A percentile compares a stretch with the other conserved stretches of the same genome.
phyloP scores from a whole-genome alignment of 2,113 vertebrate genomes.

The Corythaeola cristata region DNA sequence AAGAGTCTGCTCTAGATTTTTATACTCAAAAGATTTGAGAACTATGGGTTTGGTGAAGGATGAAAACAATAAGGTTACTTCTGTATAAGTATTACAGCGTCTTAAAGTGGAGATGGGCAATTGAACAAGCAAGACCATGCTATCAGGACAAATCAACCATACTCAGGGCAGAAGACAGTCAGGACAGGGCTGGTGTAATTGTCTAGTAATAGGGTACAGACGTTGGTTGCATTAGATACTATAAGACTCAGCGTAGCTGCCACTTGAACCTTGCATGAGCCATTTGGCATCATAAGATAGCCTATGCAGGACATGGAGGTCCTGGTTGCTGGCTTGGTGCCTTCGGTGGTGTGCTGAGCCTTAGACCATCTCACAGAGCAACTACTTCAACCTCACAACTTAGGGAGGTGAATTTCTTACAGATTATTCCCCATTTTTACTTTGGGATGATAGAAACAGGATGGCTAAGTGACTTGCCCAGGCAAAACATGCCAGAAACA shows the following conservation, averaged over 20 bases:
- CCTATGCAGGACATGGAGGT: neutral
- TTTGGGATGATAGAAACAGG: neutral
- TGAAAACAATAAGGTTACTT: neutral
- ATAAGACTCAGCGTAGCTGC: neutral
- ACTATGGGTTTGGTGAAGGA: neutral
- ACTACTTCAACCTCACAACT: neutral
- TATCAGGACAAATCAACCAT: neutral
- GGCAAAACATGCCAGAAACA: neutral
- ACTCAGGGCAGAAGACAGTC: neutral
- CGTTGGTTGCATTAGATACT: neutral
- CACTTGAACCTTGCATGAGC: neutral
- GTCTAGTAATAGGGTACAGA: neutral
- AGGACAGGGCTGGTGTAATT: neutral
- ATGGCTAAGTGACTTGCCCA: neutral
- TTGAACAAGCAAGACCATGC: neutral
- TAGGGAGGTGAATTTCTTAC: neutral
- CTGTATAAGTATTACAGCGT: neutral
- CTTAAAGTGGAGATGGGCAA: neutral
- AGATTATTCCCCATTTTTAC: neutral
- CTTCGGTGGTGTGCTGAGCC: neutral
- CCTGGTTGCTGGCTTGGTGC: neutral
- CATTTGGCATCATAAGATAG: neutral
- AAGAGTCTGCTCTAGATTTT: neutral
- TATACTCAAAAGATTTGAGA: neutral
- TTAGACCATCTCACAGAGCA: neutral